Evolutionary conservation across 1,140 invertebrate species (phyloP), one percentile per base, ranked within the genome.

Genomic region (Magallana angulata): DNA sequence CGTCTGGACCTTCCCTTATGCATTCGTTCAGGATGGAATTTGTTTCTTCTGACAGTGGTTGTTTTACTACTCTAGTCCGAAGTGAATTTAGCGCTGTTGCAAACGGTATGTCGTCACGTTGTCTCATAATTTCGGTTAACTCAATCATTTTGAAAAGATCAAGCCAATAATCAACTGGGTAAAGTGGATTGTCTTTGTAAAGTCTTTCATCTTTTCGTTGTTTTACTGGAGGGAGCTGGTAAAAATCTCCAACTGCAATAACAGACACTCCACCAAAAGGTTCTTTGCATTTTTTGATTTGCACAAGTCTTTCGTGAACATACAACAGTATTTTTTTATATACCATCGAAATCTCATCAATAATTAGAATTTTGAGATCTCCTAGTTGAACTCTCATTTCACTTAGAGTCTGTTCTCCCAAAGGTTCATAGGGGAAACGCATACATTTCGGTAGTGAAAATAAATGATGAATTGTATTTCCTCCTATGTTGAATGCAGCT

Each of bases 221-320:
- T 58, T 57, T n/a, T 12, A 84, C 57, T 12, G 82, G 82, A 59
- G 82, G 82, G 6, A 84, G 18, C 18, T 84, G 82, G 60, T 59
- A 84, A 16, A 84, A 58, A 60, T 58, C 82, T 16, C 82, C 82
- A 16, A 84, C 48, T 9, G 82, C 82, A 11, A 84, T 24, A 16
- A 84, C 57, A n/a, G 56, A 58, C 36, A 84, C 57, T 18, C 48
- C 82, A 18, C 58, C 82, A 60, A 84, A 84, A n/a, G 71, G 71
- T n/a, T 24, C 30, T 80, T 80, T 80, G 24, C 30, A 11, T 80
- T 24, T 24, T 30, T 80, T 80, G 24, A 80, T 80, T 24, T 80
- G 71, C 9, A 80, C 71, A 36, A 89, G 76, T 85, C 90, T 88
- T 59, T 87, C 84, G 71, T 93, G 88, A 9, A 80, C 30, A 24